Percentiles rank a stretch among this genome's conserved stretches.
These are phyloP conservation scores for Peromyscus polionotus DNA, from an alignment of 2,113 vertebrate genomes.

Conservation along the genomic window DNA sequence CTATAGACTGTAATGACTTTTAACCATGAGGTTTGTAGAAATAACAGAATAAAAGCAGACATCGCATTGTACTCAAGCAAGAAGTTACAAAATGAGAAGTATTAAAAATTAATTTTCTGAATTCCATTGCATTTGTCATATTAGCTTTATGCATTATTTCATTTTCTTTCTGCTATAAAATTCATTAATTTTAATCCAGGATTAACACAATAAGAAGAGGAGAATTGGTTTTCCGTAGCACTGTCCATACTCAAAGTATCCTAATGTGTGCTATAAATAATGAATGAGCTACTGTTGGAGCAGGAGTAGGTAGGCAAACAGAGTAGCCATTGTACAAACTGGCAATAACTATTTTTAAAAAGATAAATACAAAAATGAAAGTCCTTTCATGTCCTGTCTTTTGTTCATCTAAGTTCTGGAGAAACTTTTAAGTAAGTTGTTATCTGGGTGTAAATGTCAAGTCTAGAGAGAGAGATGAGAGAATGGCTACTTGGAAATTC, in stretches of 20 bases:
- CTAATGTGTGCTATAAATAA: conserved; percentile 78
- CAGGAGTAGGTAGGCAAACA: conserved; percentile 69
- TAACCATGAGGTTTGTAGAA: conserved; percentile 60
- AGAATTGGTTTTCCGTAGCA: conserved; percentile 80
- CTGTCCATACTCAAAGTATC: conserved; percentile 65
- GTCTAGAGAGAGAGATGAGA: conserved; percentile 33
- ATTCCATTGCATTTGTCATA: conserved; percentile 78
- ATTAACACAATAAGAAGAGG: conserved; percentile 78
- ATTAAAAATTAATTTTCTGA: conserved; percentile 83
- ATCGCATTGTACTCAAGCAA: conserved; percentile 51
- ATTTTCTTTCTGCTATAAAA: conserved; percentile 81
- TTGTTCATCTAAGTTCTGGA: conserved; percentile 63
- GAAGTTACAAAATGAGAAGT: background rate
- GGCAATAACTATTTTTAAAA: conserved; percentile 62
- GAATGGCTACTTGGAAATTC: conserved; percentile 59
- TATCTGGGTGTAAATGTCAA: conserved; percentile 70
- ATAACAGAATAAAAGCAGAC: conserved; percentile 44
- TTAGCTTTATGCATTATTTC: conserved; percentile 79
- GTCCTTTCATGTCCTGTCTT: conserved; percentile 57
- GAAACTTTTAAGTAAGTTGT: conserved; percentile 74
- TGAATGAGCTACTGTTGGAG: conserved; percentile 73
- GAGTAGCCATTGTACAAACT: conserved; percentile 73
- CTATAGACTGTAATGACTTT: conserved; percentile 60
- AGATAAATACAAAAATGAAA: conserved; percentile 72
- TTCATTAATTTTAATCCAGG: conserved; percentile 84